phyloP scores from a whole-genome alignment of 2,888 invertebrate species.

The Dasypolia templi region DNA sequence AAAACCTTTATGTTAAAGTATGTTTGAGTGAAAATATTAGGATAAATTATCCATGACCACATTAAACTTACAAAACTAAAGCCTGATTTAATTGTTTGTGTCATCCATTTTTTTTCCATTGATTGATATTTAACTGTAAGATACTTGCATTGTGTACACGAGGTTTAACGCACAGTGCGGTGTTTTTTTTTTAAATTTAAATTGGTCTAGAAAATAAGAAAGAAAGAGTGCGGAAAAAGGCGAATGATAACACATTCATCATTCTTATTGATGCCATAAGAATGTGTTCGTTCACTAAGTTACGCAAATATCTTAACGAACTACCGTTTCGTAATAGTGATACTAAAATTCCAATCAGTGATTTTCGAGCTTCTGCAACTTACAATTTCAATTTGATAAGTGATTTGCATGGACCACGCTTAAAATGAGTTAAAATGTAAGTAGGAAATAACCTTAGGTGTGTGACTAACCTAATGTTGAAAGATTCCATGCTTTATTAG shows the following conservation, averaged over 20 bases:
- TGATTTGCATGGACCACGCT: slow-evolving; percentile 13
- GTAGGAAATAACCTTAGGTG: background rate
- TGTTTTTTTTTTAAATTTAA: background rate
- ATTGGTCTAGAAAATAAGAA: background rate
- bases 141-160: too few species aligned
- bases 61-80: too few species aligned
- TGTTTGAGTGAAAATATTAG: too few species aligned
- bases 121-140: too few species aligned
- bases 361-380: slow-evolving; percentile 52
- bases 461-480: background rate
- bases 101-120: too few species aligned
- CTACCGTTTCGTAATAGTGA: slow-evolving; percentile 31
- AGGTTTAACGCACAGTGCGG: background rate
- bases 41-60: too few species aligned
- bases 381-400: slow-evolving; percentile 32
- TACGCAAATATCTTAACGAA: slow-evolving; percentile 45
- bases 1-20: too few species aligned
- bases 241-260: slow-evolving; percentile 1
- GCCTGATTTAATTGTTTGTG: too few species aligned
- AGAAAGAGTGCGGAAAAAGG: background rate
- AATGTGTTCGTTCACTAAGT: slow-evolving; percentile 20
- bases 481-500: background rate
- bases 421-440: background rate
- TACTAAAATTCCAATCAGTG: slow-evolving; percentile 36
- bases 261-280: slow-evolving; percentile 1